phyloP scores from a whole-genome alignment of 2,888 invertebrate species.

The Epinotia nisella region DNA sequence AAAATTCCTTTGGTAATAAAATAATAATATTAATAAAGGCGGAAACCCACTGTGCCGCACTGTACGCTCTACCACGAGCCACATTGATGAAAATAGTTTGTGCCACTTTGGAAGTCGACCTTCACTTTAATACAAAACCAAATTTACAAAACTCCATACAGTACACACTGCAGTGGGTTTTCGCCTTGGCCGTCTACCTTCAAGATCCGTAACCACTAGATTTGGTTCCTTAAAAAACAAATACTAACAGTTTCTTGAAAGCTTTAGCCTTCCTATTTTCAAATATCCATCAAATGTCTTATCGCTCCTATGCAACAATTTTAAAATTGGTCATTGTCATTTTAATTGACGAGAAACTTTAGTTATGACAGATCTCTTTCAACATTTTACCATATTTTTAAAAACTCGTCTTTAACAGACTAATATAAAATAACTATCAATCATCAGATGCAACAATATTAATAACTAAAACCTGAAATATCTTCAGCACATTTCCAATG shows the following conservation, averaged over 20 bases:
- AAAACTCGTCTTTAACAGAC: too few species aligned
- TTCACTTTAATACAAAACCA: too few species aligned
- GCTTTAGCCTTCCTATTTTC: constrained; percentile 7
- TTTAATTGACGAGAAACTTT: constrained; percentile 60
- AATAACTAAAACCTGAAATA: constrained; percentile 13
- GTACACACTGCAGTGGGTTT: too few species aligned
- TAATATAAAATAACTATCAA: too few species aligned
- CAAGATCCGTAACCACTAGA: not conserved
- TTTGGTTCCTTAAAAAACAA: not conserved
- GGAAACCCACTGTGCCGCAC: not conserved
- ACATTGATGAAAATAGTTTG: not conserved
- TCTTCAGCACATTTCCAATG: constrained; percentile 8
- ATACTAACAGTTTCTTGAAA: not conserved
- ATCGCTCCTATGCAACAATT: constrained; percentile 55
- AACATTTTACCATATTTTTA: constrained; percentile 7
- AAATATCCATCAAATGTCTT: constrained; percentile 39
- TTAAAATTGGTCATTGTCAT: constrained; percentile 65
- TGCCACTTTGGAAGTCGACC: not conserved
- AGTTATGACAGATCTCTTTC: constrained; percentile 51
- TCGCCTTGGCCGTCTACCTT: not conserved
- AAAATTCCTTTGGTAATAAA: not conserved
- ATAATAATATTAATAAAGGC: not conserved
- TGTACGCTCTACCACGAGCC: not conserved
- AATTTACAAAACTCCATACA: too few species aligned
- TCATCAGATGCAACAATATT: constrained; percentile 16